Conservation (phyloP, 2,888 invertebrate genomes). For the Philaethria dido region DNA sequence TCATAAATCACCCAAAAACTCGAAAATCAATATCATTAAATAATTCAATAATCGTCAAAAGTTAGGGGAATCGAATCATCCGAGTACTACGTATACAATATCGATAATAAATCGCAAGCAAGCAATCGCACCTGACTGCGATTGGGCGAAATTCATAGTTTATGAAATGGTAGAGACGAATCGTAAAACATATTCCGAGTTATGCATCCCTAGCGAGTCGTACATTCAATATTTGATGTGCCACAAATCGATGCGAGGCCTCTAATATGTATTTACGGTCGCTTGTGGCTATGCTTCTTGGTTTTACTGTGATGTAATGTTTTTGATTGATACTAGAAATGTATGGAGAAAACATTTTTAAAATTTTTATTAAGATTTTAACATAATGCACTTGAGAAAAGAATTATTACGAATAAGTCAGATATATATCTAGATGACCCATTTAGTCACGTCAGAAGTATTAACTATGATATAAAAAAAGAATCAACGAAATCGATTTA, state of each 20-base stretch:
- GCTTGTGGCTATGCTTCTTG: slow-evolving; percentile 30
- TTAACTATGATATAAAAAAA: no score
- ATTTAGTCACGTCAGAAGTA: no score
- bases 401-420: no score
- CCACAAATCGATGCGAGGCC: slow-evolving; percentile 66
- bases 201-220: slow-evolving; percentile 69
- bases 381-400: no score
- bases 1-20: slow-evolving; percentile 5
- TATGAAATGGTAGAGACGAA: slow-evolving; percentile 61
- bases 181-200: slow-evolving; percentile 65
- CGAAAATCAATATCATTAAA: slow-evolving; percentile 46
- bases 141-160: slow-evolving; percentile 76
- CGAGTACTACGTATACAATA: slow-evolving; percentile 28
- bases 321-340: background rate
- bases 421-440: no score
- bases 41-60: slow-evolving; percentile 47
- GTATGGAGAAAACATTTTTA: no score
- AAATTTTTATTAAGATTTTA: no score
- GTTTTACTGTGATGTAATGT: slow-evolving; percentile 11
- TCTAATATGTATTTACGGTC: slow-evolving; percentile 45
- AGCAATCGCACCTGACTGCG: slow-evolving; percentile 77
- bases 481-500: no score
- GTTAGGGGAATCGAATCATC: slow-evolving; percentile 55
- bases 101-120: slow-evolving; percentile 72
- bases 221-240: slow-evolving; percentile 77